A percentile compares a stretch with the other conserved stretches of the same genome.
Evolutionary conservation across 2,113 vertebrate species (phyloP).

Genomic region (Arvicanthis niloticus): DNA sequence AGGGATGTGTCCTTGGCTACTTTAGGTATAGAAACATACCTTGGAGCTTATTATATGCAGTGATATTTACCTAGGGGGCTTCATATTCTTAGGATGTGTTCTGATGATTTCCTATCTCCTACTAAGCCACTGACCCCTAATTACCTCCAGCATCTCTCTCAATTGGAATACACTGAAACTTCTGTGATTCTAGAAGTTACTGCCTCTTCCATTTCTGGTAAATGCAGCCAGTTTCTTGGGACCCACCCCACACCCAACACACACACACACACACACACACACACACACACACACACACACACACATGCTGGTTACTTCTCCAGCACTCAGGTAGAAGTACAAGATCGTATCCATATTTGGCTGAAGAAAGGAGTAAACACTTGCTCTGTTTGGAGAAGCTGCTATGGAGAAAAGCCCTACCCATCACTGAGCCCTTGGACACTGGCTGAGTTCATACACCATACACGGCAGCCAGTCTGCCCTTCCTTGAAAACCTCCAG

Average conservation of each 20-base stretch:
- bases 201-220: background rate
- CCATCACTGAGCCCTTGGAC: background rate
- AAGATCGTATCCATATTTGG: background rate
- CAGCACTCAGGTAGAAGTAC: background rate
- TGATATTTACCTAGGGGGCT: too few species aligned
- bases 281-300: background rate
- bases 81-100: background rate
- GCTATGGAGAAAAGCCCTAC: background rate
- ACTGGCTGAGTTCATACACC: background rate
- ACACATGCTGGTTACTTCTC: background rate
- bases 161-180: background rate
- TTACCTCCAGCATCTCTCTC: background rate
- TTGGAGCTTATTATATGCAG: fast-evolving
- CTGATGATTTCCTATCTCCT: background rate
- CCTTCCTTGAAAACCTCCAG: background rate
- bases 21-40: background rate
- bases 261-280: background rate
- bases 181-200: background rate
- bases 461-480: background rate
- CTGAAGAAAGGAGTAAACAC: background rate
- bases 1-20: background rate
- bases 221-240: background rate
- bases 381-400: background rate
- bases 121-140: background rate
- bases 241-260: too few species aligned